These are phyloP conservation scores for Drosophila asahinai DNA, from an alignment of 1,140 invertebrate species.

Conservation along the genomic window DNA sequence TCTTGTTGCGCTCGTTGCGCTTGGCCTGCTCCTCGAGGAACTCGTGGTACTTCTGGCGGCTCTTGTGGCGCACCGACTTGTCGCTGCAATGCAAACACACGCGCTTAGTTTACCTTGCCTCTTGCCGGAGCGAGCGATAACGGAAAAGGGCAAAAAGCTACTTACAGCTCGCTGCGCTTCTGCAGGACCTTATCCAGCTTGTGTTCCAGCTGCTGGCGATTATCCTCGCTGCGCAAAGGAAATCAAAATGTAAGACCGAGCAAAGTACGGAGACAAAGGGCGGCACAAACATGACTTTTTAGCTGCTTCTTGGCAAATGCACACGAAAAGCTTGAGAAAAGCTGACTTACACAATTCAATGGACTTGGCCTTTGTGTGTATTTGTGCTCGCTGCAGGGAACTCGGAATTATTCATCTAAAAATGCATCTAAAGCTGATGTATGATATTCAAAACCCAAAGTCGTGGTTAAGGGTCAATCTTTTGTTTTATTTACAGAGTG, in stretches of 20 bases:
- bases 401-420: conserved; percentile 6
- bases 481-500: not conserved
- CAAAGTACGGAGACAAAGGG: conserved; percentile 18
- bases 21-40: conserved; percentile 87
- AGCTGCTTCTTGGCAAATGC: conserved; percentile 13
- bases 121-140: too few species aligned
- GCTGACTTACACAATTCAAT: conserved; percentile 26
- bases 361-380: conserved; percentile 9
- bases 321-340: conserved; percentile 20
- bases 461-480: not conserved
- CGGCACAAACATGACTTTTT: conserved; percentile 2
- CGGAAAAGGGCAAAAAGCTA: conserved; percentile 36
- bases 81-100: conserved; percentile 52
- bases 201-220: conserved; percentile 81
- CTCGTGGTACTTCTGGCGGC: conserved; percentile 87
- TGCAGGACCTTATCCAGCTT: conserved; percentile 81
- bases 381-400: conserved; percentile 12
- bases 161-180: conserved; percentile 82
- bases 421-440: not conserved
- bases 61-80: conserved; percentile 85
- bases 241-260: conserved; percentile 13
- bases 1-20: conserved; percentile 87
- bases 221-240: conserved; percentile 68
- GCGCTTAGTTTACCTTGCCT: not conserved
- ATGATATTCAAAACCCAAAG: conserved; percentile 1